These are phyloP conservation scores for Clarias pachynema DNA, from an alignment of 2,797 vertebrate species.

Conservation along the genomic window DNA sequence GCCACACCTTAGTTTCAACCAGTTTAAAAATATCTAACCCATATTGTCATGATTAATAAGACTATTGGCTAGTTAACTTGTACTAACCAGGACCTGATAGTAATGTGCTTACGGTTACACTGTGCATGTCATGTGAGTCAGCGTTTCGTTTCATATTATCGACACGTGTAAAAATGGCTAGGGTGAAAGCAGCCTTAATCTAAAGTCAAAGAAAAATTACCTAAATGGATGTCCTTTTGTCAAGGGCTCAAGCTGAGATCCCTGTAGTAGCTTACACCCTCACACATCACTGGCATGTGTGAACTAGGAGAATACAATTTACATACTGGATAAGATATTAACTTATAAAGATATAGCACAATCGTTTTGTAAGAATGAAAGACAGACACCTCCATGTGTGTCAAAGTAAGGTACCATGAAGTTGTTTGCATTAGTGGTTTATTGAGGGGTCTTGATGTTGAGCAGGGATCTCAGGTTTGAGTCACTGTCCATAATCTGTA, in stretches of 20 bases:
- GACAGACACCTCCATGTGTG: not conserved
- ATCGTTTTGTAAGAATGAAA: not conserved
- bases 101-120: constrained; percentile 6
- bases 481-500: constrained; percentile 70
- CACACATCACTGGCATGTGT: not conserved
- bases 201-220: constrained; percentile 62
- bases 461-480: constrained; percentile 70
- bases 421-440: not conserved
- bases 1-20: not conserved
- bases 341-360: not conserved
- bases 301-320: not conserved
- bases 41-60: not conserved
- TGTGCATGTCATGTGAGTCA: constrained; percentile 16
- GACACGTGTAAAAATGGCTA: not conserved
- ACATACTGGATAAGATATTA: not conserved
- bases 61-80: not conserved
- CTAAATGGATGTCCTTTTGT: constrained; percentile 73
- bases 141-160: not conserved
- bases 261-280: constrained; percentile 1
- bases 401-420: not conserved
- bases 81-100: not conserved
- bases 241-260: constrained; percentile 78
- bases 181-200: constrained; percentile 24
- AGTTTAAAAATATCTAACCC: not conserved
- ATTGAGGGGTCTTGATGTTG: constrained; percentile 18